A percentile compares a stretch with the other conserved stretches of the same genome.
phyloP scores from a whole-genome alignment of 2,113 vertebrate species.

The Daphoenositta chrysoptera region DNA sequence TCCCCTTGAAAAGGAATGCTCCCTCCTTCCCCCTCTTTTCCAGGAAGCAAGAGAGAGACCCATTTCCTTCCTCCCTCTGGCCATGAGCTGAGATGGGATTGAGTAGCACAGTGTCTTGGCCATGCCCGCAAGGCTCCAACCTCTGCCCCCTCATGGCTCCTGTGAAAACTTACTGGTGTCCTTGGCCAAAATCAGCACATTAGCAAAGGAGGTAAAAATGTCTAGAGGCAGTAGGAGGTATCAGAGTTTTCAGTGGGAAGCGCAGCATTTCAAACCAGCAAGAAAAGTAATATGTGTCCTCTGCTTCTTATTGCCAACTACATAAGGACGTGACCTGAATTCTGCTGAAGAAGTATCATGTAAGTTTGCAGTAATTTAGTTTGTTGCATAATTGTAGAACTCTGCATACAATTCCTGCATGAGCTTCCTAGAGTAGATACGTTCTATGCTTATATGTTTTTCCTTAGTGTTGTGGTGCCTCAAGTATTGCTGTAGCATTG shows the following conservation, averaged over 20 bases:
- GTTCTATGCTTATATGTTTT: neutral
- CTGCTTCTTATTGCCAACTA: constrained; percentile 32
- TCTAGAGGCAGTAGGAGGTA: neutral
- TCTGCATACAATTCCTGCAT: neutral
- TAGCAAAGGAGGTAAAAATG: neutral
- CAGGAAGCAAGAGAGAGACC: neutral
- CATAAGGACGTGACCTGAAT: constrained; percentile 74
- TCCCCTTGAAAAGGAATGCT: neutral
- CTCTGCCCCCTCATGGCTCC: neutral
- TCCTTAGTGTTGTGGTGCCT: rapidly evolving
- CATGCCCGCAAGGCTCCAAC: neutral
- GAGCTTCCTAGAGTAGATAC: neutral
- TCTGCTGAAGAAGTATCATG: constrained; percentile 67
- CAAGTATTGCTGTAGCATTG: neutral
- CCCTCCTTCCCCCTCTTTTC: neutral
- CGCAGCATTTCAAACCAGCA: neutral
- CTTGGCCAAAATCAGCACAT: neutral
- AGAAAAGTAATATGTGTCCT: constrained; percentile 2
- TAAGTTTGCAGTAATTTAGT: constrained; percentile 63
- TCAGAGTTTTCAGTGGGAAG: neutral
- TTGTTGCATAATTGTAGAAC: neutral
- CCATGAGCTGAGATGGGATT: neutral
- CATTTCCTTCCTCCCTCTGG: neutral
- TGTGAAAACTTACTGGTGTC: neutral
- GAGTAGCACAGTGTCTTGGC: neutral